These are phyloP conservation scores for Notodonta ziczac DNA, from an alignment of 2,888 invertebrate genomes.

Conservation along the genomic window DNA sequence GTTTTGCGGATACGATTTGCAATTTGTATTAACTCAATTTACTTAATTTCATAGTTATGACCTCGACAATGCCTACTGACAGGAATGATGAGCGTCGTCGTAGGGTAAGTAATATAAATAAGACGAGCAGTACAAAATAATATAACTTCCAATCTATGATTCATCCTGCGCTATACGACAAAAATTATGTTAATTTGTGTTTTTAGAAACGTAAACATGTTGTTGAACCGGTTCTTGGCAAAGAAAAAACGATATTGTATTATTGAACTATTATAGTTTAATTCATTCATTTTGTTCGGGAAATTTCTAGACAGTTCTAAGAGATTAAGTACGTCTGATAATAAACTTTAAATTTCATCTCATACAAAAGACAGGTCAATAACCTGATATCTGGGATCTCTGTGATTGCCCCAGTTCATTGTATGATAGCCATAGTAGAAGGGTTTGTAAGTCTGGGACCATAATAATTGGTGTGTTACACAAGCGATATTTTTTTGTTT, in stretches of 20 bases:
- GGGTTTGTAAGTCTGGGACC: no score
- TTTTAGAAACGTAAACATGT: constrained; percentile 25
- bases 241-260: background rate
- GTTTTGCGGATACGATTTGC: no score
- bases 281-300: constrained; percentile 5
- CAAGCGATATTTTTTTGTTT: no score
- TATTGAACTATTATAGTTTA: constrained; percentile 30
- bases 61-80: constrained; percentile 69
- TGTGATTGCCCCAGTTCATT: no score
- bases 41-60: constrained; percentile 46
- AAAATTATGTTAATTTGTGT: constrained; percentile 22
- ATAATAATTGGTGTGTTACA: no score
- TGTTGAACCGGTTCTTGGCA: constrained; percentile 36
- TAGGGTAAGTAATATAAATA: constrained; percentile 58
- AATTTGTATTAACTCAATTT: background rate
- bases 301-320: constrained; percentile 41
- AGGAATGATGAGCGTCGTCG: constrained; percentile 79
- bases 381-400: background rate
- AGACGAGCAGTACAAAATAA: no score
- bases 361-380: constrained; percentile 18
- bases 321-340: constrained; percentile 9
- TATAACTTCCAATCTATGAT: constrained; percentile 22
- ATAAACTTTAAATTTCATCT: background rate
- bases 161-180: constrained; percentile 46
- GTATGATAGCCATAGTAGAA: background rate